phyloP scores from a whole-genome alignment of 2,797 vertebrate species.

The Lepus oiostolus region DNA sequence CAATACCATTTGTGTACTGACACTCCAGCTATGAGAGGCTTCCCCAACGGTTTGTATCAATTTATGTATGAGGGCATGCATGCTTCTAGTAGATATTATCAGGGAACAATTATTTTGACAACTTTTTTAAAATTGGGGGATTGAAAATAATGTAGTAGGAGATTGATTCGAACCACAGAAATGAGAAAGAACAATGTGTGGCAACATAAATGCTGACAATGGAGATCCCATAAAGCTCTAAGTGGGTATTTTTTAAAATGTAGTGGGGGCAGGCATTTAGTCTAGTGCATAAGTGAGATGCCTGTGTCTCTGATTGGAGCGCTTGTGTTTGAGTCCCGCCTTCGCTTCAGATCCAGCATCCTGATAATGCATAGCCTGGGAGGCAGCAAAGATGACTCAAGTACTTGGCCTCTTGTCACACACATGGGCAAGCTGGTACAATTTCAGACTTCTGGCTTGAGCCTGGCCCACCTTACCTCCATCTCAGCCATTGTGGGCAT shows the following conservation, averaged over 20 bases:
- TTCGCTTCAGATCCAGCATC: no score
- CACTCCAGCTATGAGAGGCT: background rate
- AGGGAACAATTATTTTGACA: conserved; percentile 68
- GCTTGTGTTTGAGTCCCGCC: no score
- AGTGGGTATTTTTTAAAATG: background rate
- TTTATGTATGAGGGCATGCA: conserved; percentile 53
- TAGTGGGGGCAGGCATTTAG: no score
- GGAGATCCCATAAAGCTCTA: background rate
- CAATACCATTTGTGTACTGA: background rate
- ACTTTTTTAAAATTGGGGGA: conserved; percentile 33
- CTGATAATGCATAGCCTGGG: no score
- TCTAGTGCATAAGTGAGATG: no score
- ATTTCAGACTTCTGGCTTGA: no score
- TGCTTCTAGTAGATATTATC: conserved; percentile 46
- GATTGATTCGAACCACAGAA: conserved; percentile 42
- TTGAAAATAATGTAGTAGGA: background rate
- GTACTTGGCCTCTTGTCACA: no score
- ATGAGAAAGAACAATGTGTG: background rate
- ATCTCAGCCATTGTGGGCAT: no score
- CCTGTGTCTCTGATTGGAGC: no score
- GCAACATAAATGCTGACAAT: background rate
- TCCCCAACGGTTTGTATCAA: conserved; percentile 19
- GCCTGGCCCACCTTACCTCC: no score
- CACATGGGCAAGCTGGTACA: no score
- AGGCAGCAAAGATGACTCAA: no score